Evolutionary conservation across 1,140 invertebrate genomes (phyloP).

Genomic region (Anadara kagoshimensis): DNA sequence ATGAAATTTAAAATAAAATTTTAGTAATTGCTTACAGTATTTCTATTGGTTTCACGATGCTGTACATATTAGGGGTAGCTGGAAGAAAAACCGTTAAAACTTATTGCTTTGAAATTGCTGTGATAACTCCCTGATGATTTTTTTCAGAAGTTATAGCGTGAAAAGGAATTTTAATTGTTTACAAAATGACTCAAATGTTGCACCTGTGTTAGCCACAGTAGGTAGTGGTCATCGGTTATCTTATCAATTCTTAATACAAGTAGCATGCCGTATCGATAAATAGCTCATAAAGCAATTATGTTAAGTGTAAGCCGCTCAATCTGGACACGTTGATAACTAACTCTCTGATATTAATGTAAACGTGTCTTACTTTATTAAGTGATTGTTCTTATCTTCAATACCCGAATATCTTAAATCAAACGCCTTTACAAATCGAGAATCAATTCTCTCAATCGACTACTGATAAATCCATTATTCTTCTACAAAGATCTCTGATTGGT

Average conservation of each 20-base stretch:
- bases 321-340: conserved; percentile 7
- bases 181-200: conserved; percentile 6
- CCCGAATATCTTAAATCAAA: not conserved
- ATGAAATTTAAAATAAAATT: no score
- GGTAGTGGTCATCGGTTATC: conserved; percentile 30
- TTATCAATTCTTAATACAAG: conserved; percentile 24
- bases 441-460: conserved; percentile 14
- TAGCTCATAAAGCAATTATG: conserved; percentile 45
- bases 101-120: no score
- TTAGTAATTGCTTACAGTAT: no score
- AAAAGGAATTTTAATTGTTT: no score
- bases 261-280: conserved; percentile 40
- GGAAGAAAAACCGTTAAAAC: no score
- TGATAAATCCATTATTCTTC: conserved; percentile 16
- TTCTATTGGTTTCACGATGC: no score
- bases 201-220: conserved; percentile 22
- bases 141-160: no score
- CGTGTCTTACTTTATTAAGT: no score
- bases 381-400: no score
- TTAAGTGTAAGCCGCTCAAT: conserved; percentile 36
- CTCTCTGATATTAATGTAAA: no score
- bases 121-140: no score
- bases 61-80: no score
- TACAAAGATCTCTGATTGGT: conserved; percentile 14
- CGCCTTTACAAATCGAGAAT: conserved; percentile 21